Evolutionary conservation across 2,797 vertebrate species (phyloP), one percentile per base, ranked within the genome.

Genomic region (Enteromius anoplus): DNA sequence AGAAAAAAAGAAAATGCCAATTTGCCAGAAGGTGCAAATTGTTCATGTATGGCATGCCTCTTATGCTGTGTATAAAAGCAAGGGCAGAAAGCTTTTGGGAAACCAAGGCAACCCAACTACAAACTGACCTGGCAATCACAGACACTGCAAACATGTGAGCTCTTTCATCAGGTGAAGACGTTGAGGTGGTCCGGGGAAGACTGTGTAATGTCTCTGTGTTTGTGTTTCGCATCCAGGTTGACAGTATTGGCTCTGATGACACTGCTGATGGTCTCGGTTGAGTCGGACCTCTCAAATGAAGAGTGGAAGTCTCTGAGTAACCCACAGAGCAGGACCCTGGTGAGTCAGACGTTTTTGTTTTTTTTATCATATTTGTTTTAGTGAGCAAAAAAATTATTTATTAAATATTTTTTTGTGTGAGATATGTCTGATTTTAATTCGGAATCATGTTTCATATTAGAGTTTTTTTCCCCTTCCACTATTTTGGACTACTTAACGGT

Each of bases 221-320:
- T 81, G 49, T 78, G 47, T 60, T 15, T 2, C 19, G 21, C 42
- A 0, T 75, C 21, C 34, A 84, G 81, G 86, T 81, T 84, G 90
- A 89, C 89, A 49, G 29, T 75, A 11, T 42, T 86, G 80, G 77
- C 80, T 68, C 42, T 88, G 45, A 78, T 84, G 42, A 84, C 78
- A 60, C 62, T 89, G 79, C 62, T 88, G 80, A 29, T 85, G 34
- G 51, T 82, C 53, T 82, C 60, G 49, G 77, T 85, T 78, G 42
- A 85, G 86, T 75, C 87, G 23, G 82, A 84, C 60, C 85, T 81
- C 58, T 78, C 76, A 29, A 88, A 89, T 15, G 81, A 88, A 83
- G 90, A 91, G 87, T 60, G 87, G 86, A 89, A 92, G 87, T 88
- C 84, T 82, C 68, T 85, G 37, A 85, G 84, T 84, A 92, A 93